A percentile compares a stretch with the other conserved stretches of the same genome.
phyloP scores from a whole-genome alignment of 1,140 invertebrate species.

The Aphaenogaster rudis region DNA sequence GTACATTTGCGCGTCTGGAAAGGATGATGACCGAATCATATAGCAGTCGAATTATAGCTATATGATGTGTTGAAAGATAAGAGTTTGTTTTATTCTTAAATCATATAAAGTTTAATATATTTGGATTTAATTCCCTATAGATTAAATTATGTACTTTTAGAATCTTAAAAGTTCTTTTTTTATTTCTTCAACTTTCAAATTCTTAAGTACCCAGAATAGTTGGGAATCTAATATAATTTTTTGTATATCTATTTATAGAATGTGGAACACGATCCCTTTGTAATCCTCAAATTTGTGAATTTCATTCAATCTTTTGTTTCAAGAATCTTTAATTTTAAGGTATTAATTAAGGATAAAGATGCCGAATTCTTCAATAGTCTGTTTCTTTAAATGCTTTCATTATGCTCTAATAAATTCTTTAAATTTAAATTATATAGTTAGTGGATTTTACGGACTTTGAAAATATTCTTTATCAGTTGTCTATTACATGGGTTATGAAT shows the following conservation, averaged over 20 bases:
- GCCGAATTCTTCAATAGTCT: neutral
- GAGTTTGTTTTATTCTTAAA: neutral
- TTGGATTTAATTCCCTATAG: neutral
- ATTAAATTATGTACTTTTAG: neutral
- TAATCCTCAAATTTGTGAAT: neutral
- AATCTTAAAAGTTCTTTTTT: neutral
- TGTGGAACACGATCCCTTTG: neutral
- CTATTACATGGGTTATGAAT: neutral
- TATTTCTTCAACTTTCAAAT: neutral
- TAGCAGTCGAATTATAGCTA: neutral
- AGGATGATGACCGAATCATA: neutral
- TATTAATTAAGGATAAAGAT: neutral
- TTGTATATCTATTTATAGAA: neutral
- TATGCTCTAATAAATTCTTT: neutral
- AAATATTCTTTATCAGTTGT: slow-evolving; percentile 6
- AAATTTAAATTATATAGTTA: neutral
- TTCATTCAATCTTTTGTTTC: neutral
- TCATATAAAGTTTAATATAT: neutral
- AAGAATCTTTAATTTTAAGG: neutral
- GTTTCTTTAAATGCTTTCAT: neutral
- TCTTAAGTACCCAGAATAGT: neutral
- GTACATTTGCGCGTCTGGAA: neutral
- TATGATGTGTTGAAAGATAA: neutral
- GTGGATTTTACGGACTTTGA: neutral
- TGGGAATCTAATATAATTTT: neutral